Conservation (phyloP, 2,113 vertebrate genomes). For the Elaphurus davidianus region DNA sequence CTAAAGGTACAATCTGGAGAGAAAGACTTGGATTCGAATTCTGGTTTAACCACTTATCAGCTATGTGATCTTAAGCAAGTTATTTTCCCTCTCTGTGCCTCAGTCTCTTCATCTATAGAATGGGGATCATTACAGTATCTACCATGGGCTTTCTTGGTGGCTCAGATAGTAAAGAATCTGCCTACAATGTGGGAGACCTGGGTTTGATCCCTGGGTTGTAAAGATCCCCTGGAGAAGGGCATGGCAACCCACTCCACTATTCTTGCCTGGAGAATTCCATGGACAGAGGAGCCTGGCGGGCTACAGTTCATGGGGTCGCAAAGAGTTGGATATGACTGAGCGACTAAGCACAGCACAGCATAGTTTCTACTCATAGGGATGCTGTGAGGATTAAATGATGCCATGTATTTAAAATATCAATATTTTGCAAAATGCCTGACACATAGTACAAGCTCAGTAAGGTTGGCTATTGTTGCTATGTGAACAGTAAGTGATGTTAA, state of each 20-base stretch:
- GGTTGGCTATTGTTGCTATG: not conserved
- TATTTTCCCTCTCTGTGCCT: not conserved
- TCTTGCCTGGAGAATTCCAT: not conserved
- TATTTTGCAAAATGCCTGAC: not conserved
- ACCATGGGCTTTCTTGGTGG: not conserved
- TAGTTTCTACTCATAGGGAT: not conserved
- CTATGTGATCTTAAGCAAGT: not conserved
- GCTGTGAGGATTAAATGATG: not conserved
- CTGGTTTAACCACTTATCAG: not conserved
- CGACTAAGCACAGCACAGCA: not conserved
- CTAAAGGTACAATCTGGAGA: not conserved
- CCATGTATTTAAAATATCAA: not conserved
- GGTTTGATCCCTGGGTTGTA: not conserved
- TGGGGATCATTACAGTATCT: not conserved
- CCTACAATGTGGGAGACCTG: not conserved
- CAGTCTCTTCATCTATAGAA: slow-evolving; percentile 13
- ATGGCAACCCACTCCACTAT: not conserved
- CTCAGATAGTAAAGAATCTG: not conserved
- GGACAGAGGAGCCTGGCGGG: not conserved
- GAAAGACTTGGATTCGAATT: not conserved
- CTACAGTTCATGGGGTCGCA: not conserved
- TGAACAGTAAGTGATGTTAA: not conserved
- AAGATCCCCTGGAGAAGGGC: not conserved
- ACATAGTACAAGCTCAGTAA: not conserved
- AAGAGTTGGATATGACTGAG: not conserved